A percentile compares a stretch with the other conserved stretches of the same genome.
These are phyloP conservation scores for Mycetomoellerius zeteki DNA, from an alignment of 1,140 invertebrate species.

Conservation along the genomic window DNA sequence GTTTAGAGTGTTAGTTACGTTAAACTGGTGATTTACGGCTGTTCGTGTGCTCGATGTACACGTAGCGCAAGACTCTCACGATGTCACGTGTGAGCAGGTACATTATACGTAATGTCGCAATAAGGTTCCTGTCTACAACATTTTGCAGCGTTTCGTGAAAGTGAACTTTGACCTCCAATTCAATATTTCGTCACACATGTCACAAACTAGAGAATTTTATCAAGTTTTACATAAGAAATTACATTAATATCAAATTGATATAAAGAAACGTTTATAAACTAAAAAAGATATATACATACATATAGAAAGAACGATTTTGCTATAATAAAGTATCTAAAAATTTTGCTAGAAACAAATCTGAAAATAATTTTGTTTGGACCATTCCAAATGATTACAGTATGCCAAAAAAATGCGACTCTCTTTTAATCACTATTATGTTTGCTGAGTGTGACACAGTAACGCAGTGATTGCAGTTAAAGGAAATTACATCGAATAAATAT, in stretches of 20 bases:
- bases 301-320: no score
- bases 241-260: background rate
- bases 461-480: no score
- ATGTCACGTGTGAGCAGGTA: slow-evolving; percentile 32
- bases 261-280: background rate
- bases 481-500: no score
- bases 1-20: slow-evolving; percentile 74
- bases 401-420: no score
- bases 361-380: background rate
- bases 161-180: background rate
- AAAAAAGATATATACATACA: background rate
- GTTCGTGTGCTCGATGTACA: slow-evolving; percentile 25
- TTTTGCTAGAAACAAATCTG: no score
- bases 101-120: background rate
- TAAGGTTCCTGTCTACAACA: background rate
- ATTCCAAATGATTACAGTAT: no score
- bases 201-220: background rate
- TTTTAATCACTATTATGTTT: no score
- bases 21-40: slow-evolving; percentile 68
- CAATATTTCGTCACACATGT: slow-evolving; percentile 7
- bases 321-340: no score
- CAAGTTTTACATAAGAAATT: background rate
- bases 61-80: background rate
- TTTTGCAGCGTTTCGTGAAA: background rate
- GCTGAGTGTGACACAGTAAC: no score